Conservation (phyloP, 2,797 vertebrate genomes). For the Rhadinocentrus ornatus region DNA sequence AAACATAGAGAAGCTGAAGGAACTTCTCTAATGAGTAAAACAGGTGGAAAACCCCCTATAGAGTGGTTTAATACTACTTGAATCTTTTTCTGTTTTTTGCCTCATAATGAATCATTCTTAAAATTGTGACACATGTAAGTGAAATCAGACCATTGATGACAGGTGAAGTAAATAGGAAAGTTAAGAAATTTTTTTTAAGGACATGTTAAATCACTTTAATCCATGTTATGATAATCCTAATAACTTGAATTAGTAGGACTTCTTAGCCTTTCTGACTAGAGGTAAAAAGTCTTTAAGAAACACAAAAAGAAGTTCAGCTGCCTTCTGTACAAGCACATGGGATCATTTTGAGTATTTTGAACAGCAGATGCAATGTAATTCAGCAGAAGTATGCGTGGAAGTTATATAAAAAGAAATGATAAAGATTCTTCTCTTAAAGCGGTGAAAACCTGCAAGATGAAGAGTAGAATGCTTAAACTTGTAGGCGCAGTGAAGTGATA, state of each 20-base stretch:
- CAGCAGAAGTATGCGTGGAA: background rate
- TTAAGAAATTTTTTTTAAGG: too few relatives aligned
- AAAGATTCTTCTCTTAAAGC: background rate
- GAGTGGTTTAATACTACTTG: background rate
- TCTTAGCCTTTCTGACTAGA: too few relatives aligned
- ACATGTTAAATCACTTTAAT: too few relatives aligned
- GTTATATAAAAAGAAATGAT: background rate
- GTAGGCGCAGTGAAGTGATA: constrained; percentile 10
- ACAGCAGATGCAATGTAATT: background rate
- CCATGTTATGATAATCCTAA: too few relatives aligned
- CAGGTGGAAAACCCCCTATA: too few relatives aligned
- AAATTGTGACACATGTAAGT: background rate
- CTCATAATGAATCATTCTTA: background rate
- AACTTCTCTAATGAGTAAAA: too few relatives aligned
- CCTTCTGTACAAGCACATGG: background rate
- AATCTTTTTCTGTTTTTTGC: background rate
- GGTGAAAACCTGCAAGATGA: background rate
- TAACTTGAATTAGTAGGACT: too few relatives aligned
- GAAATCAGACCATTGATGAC: background rate
- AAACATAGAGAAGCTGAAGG: too few relatives aligned
- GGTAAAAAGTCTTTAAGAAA: background rate
- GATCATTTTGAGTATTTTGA: background rate
- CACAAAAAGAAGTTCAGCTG: background rate
- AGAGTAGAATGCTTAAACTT: constrained; percentile 11
- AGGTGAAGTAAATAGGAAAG: background rate